phyloP scores from a whole-genome alignment of 2,888 invertebrate genomes.

The Lingula anatina region DNA sequence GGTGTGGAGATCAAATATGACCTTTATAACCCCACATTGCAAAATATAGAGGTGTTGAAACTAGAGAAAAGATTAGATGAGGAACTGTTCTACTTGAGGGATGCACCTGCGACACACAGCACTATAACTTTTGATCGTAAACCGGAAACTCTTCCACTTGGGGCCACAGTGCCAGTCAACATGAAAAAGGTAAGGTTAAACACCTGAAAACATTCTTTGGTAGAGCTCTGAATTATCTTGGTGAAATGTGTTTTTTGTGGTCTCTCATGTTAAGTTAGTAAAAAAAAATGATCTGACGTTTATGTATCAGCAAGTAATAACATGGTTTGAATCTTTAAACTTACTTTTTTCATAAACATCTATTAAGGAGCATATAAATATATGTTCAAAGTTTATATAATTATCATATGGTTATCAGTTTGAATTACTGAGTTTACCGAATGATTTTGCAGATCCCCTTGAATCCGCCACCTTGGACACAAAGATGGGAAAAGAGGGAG shows the following conservation, averaged over 20 bases:
- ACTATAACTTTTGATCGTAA: slow-evolving; percentile 92
- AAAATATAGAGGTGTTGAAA: slow-evolving; percentile 81
- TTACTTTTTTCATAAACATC: not conserved
- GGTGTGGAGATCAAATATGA: slow-evolving; percentile 72
- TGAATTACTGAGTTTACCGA: not conserved
- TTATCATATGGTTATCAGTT: not conserved
- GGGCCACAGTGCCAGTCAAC: slow-evolving; percentile 73
- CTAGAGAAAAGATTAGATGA: slow-evolving; percentile 91
- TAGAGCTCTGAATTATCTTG: not conserved
- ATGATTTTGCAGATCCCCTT: slow-evolving; percentile 54
- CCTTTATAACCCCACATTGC: slow-evolving; percentile 88
- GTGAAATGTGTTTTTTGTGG: not conserved
- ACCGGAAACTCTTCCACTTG: slow-evolving; percentile 70
- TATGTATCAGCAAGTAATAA: too few relatives aligned
- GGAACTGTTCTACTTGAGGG: slow-evolving; percentile 76
- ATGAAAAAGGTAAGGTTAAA: slow-evolving; percentile 41
- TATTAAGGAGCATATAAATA: not conserved
- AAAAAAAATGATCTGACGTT: too few relatives aligned
- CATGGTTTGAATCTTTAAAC: too few relatives aligned
- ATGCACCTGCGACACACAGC: slow-evolving; percentile 85
- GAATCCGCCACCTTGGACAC: slow-evolving; percentile 76
- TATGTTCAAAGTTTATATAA: not conserved
- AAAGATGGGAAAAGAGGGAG: slow-evolving; percentile 66
- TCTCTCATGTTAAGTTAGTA: too few relatives aligned
- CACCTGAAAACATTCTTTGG: not conserved